phyloP scores from a whole-genome alignment of 1,140 invertebrate species.

The Notospermus geniculatus region DNA sequence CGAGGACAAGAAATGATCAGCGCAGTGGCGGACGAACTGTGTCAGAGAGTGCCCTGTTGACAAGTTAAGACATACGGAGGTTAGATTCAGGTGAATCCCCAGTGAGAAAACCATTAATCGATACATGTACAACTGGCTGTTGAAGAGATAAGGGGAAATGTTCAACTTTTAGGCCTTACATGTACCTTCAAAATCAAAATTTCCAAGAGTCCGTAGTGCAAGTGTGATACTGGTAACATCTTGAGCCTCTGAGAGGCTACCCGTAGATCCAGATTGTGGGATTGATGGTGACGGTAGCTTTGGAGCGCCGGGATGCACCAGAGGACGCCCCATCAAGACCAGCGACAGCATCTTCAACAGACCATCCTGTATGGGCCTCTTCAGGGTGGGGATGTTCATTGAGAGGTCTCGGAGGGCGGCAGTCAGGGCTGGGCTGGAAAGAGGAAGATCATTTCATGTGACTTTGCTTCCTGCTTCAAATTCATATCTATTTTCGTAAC shows the following conservation, averaged over 20 bases:
- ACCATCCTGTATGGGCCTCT: slow-evolving; percentile 88
- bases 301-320: slow-evolving; percentile 46
- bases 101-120: no score
- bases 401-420: slow-evolving; percentile 88
- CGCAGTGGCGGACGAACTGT: slow-evolving; percentile 88
- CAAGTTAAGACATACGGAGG: background rate
- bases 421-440: slow-evolving; percentile 77
- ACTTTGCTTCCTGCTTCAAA: no score
- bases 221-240: slow-evolving; percentile 85
- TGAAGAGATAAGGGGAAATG: no score
- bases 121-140: no score
- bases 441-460: background rate
- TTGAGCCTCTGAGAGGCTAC: slow-evolving; percentile 57
- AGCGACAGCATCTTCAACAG: slow-evolving; percentile 81
- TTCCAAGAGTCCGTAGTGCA: slow-evolving; percentile 89
- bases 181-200: slow-evolving; percentile 90
- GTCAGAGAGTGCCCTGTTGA: slow-evolving; percentile 79
- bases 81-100: background rate
- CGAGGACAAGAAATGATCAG: slow-evolving; percentile 87
- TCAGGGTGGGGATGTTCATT: slow-evolving; percentile 80
- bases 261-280: slow-evolving; percentile 31
- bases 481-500: no score
- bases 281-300: slow-evolving; percentile 40
- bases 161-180: slow-evolving; percentile 11
- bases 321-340: slow-evolving; percentile 84